Percentiles rank a stretch among this genome's conserved stretches.
Conservation (phyloP, 2,797 vertebrate species). For the Alcedo atthis region DNA sequence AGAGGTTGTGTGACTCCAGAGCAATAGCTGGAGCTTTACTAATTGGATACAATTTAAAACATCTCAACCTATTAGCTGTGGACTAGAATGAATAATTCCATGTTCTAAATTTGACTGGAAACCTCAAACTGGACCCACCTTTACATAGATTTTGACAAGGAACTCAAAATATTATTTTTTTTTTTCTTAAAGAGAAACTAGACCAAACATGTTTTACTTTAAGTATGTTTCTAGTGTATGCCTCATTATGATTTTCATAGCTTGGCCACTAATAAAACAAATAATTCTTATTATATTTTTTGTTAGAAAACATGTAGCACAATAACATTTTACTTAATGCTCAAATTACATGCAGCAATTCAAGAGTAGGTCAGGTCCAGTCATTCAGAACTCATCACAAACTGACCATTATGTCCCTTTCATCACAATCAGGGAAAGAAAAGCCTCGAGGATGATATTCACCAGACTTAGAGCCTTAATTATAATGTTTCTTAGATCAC, state of each 20-base stretch:
- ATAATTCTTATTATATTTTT: not conserved
- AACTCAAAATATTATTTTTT: not conserved
- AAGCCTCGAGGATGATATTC: not conserved
- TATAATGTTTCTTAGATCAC: constrained; percentile 9
- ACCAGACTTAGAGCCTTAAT: not conserved
- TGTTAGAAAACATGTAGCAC: not conserved
- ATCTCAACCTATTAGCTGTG: not conserved
- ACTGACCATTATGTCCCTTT: not conserved
- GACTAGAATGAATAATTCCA: not conserved
- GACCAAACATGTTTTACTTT: fast-evolving
- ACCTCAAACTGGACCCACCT: not conserved
- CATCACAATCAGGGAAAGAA: not conserved
- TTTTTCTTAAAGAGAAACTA: not conserved
- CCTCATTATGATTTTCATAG: not conserved
- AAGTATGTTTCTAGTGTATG: not conserved
- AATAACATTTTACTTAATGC: not conserved
- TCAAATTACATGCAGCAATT: not conserved
- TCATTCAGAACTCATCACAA: constrained; percentile 3
- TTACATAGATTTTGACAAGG: not conserved
- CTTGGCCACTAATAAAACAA: not conserved
- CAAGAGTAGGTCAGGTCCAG: not conserved
- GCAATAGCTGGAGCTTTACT: not conserved
- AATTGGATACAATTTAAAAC: not conserved
- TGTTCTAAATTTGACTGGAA: not conserved
- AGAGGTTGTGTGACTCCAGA: not conserved